phyloP scores from a whole-genome alignment of 1,140 invertebrate genomes.

The Uloborus diversus region DNA sequence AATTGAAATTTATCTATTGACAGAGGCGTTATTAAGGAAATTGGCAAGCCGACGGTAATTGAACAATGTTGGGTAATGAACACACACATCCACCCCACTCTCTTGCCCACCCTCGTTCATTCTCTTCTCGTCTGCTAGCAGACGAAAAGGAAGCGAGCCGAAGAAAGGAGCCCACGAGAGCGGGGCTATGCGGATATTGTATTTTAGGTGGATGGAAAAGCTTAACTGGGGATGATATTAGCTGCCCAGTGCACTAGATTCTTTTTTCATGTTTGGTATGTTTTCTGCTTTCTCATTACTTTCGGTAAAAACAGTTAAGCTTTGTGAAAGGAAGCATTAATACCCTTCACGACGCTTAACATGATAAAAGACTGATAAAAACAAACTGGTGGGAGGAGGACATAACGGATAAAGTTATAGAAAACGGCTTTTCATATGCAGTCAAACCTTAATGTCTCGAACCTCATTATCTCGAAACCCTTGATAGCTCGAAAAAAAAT shows the following conservation, averaged over 20 bases:
- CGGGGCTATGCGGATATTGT: background rate
- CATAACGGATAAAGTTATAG: too few species aligned
- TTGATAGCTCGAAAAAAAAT: too few species aligned
- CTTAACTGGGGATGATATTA: too few species aligned
- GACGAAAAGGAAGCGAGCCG: slow-evolving; percentile 31
- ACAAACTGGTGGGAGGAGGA: too few species aligned
- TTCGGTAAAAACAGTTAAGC: background rate
- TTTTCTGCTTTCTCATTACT: background rate
- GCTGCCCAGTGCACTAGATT: too few species aligned
- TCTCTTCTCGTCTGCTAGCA: background rate
- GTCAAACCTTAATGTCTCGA: too few species aligned
- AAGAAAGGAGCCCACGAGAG: slow-evolving; percentile 14
- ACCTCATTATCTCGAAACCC: too few species aligned
- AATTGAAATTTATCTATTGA: slow-evolving; percentile 58
- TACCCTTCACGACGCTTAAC: too few species aligned
- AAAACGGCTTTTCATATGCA: too few species aligned
- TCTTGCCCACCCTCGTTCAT: background rate
- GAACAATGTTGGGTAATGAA: slow-evolving; percentile 56
- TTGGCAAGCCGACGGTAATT: slow-evolving; percentile 55
- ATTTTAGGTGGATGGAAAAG: too few species aligned
- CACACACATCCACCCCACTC: slow-evolving; percentile 18
- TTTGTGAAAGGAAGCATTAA: background rate
- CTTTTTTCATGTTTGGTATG: too few species aligned
- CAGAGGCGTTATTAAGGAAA: slow-evolving; percentile 57
- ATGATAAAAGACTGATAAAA: too few species aligned